Conservation (phyloP, 2,888 invertebrate species). For the Heteromurus nitidus region DNA sequence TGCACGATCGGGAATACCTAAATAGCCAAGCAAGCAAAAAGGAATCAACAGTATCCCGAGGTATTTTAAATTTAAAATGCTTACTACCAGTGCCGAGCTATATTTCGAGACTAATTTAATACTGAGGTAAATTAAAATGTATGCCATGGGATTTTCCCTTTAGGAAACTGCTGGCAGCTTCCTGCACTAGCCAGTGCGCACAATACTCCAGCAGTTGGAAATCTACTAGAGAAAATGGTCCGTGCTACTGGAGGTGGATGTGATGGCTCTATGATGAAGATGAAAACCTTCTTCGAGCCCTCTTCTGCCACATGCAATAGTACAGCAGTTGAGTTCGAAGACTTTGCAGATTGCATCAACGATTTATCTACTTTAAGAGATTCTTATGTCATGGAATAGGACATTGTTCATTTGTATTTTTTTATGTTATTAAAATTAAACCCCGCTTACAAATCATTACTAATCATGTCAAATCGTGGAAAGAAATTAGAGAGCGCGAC, state of each 20-base stretch:
- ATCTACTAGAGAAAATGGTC: constrained; percentile 51
- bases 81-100: not conserved
- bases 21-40: not conserved
- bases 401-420: no score
- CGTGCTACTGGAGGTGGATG: constrained; percentile 33
- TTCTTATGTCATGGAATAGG: constrained; percentile 43
- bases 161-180: constrained; percentile 36
- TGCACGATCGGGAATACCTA: constrained; percentile 15
- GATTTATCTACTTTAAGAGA: constrained; percentile 57
- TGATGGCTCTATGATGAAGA: constrained; percentile 19
- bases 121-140: not conserved
- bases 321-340: constrained; percentile 59
- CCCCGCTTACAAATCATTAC: no score
- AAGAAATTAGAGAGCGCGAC: no score
- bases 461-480: no score
- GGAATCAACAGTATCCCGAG: not conserved
- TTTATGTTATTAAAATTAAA: no score
- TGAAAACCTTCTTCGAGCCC: constrained; percentile 35
- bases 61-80: not conserved
- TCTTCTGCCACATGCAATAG: constrained; percentile 39
- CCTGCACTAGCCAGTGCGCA: constrained; percentile 62
- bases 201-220: constrained; percentile 52
- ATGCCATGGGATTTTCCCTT: not conserved
- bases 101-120: not conserved
- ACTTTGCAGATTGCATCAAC: constrained; percentile 59